These are phyloP conservation scores for Lasiommata megera DNA, from an alignment of 2,888 invertebrate genomes.

Conservation along the genomic window DNA sequence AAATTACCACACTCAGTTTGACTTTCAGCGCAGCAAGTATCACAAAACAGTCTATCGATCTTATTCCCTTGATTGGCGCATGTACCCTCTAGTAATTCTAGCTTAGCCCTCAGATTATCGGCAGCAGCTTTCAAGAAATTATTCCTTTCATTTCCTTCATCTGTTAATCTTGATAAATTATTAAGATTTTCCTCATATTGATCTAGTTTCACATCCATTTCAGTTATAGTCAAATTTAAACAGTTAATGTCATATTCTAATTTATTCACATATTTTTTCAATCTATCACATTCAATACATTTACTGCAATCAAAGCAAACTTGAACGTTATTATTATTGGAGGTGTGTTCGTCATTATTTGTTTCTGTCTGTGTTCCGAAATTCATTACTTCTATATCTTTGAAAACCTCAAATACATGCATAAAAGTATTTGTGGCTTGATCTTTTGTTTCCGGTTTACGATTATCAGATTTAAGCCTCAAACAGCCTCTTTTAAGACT, in stretches of 20 bases:
- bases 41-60: constrained; percentile 43
- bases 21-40: constrained; percentile 41
- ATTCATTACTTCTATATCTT: constrained; percentile 32
- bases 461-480: background rate
- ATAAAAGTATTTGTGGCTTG: constrained; percentile 24
- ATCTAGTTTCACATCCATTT: constrained; percentile 50
- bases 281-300: constrained; percentile 53
- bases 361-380: constrained; percentile 28
- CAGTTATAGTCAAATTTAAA: constrained; percentile 41
- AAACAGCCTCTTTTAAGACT: background rate
- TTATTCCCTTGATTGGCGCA: constrained; percentile 46
- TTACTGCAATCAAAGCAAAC: constrained; percentile 40
- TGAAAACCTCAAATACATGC: constrained; percentile 26
- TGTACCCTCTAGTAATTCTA: constrained; percentile 47
- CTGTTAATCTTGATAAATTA: constrained; percentile 46
- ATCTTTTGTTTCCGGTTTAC: constrained; percentile 17
- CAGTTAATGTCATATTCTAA: constrained; percentile 49
- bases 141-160: constrained; percentile 53
- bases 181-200: constrained; percentile 56
- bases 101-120: constrained; percentile 47
- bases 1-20: constrained; percentile 51
- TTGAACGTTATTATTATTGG: constrained; percentile 45
- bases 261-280: constrained; percentile 42
- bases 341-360: constrained; percentile 15
- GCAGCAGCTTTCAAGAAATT: constrained; percentile 44